Evolutionary conservation across 2,797 vertebrate genomes (phyloP).

Genomic region (Epinephelus malabaricus): DNA sequence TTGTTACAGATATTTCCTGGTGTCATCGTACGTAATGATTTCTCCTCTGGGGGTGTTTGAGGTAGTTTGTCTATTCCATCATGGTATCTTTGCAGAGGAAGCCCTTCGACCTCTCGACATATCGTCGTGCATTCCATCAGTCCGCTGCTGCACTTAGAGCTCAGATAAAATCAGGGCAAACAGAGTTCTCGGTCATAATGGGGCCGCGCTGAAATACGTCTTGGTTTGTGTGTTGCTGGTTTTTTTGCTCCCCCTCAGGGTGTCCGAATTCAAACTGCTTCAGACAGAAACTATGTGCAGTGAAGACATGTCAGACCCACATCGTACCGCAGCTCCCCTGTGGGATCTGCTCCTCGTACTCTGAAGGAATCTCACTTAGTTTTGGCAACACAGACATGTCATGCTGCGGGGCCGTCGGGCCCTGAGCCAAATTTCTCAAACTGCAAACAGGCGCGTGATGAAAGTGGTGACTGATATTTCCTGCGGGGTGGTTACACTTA

Average conservation of each 20-base stretch:
- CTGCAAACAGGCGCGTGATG: not conserved
- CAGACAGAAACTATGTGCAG: conserved; percentile 6
- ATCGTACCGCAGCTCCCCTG: not conserved
- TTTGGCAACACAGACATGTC: conserved; percentile 36
- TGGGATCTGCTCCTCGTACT: not conserved
- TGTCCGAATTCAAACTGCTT: conserved; percentile 12
- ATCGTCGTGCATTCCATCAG: conserved; percentile 51
- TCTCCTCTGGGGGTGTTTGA: conserved; percentile 23
- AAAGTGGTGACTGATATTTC: conserved; percentile 24
- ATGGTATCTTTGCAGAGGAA: conserved; percentile 22
- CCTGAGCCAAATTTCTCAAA: conserved; percentile 15
- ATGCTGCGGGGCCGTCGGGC: conserved; percentile 2
- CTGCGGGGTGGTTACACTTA: conserved; percentile 1
- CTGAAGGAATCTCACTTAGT: not conserved
- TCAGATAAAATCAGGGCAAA: conserved; percentile 74
- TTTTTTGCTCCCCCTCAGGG: conserved; percentile 27
- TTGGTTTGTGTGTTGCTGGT: not conserved
- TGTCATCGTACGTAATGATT: conserved; percentile 29
- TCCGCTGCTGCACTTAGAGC: conserved; percentile 42
- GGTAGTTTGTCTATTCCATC: conserved; percentile 23
- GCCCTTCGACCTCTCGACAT: conserved; percentile 18
- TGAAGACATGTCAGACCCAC: not conserved
- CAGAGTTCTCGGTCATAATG: conserved; percentile 48
- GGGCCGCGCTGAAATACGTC: conserved; percentile 36
- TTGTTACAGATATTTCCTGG: not conserved